These are phyloP conservation scores for Orgyia antiqua DNA, from an alignment of 2,888 invertebrate species.

Conservation along the genomic window DNA sequence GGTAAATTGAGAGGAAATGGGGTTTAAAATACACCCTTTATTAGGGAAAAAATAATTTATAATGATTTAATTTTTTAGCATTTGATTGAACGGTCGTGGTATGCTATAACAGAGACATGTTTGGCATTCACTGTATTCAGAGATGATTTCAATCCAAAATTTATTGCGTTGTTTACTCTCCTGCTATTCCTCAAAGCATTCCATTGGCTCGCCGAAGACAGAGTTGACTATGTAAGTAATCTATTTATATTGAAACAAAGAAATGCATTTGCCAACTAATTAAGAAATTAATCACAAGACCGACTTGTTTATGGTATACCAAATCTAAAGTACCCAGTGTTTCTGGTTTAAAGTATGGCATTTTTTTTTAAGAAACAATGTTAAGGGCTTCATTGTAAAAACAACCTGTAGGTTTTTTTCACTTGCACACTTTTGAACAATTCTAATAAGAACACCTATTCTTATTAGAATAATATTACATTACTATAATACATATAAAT, in stretches of 20 bases:
- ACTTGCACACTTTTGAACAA: no score
- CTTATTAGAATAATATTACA: no score
- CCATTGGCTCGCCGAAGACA: slow-evolving; percentile 99
- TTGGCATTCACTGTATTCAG: slow-evolving; percentile 98
- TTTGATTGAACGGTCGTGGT: slow-evolving; percentile 98
- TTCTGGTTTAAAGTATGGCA: no score
- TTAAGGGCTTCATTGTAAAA: no score
- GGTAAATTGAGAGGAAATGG: slow-evolving; percentile 66
- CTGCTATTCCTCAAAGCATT: slow-evolving; percentile 98
- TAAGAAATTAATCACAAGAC: no score
- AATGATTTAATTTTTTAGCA: slow-evolving; percentile 81
- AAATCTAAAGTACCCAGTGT: no score
- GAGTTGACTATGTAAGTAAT: slow-evolving; percentile 97
- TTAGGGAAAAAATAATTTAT: no score
- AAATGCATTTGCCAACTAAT: neutral
- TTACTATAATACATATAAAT: no score
- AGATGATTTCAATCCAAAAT: slow-evolving; percentile 98
- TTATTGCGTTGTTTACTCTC: slow-evolving; percentile 97
- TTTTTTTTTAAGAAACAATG: no score
- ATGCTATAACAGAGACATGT: slow-evolving; percentile 99
- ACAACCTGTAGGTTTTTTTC: no score
- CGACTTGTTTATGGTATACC: no score
- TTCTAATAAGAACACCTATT: no score
- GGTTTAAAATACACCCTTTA: neutral
- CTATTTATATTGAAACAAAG: slow-evolving; percentile 13